Percentiles rank a stretch among this genome's conserved stretches.
Evolutionary conservation across 2,113 vertebrate genomes (phyloP).

Genomic region (Typhlomys cinereus): DNA sequence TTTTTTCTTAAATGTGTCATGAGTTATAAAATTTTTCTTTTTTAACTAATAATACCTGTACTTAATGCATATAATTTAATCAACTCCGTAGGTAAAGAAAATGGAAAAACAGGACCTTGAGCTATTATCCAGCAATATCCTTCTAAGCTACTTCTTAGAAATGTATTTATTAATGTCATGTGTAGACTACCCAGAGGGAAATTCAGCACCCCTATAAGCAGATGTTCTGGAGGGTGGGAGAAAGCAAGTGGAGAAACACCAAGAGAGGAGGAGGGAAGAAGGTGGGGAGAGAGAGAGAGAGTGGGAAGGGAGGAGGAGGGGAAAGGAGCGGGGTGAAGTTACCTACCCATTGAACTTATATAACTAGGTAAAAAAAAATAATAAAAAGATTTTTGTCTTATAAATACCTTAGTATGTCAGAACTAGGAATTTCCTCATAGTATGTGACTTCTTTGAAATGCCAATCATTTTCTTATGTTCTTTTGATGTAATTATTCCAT

Average conservation of each 20-base stretch:
- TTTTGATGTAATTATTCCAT: background rate
- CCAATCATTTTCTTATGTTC: constrained; percentile 7
- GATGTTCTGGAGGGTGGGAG: too few relatives aligned
- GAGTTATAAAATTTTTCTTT: constrained; percentile 38
- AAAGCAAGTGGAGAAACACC: too few relatives aligned
- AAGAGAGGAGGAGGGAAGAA: too few relatives aligned
- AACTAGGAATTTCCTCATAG: constrained; percentile 18
- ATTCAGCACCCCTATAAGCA: background rate
- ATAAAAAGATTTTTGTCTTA: constrained; percentile 12
- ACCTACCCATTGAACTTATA: too few relatives aligned
- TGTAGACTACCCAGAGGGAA: too few relatives aligned
- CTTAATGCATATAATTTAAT: background rate
- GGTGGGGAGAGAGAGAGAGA: too few relatives aligned
- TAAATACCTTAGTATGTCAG: background rate
- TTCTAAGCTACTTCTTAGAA: background rate
- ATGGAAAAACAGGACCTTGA: constrained; percentile 1
- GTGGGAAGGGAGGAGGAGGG: too few relatives aligned
- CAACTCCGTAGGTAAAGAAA: constrained; percentile 18
- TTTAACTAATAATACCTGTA: constrained; percentile 10
- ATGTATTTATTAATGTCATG: too few relatives aligned
- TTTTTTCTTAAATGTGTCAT: background rate
- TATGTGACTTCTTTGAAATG: constrained; percentile 30
- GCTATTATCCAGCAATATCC: background rate
- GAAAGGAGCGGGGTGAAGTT: too few relatives aligned
- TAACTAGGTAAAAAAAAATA: constrained; percentile 18